phyloP scores from a whole-genome alignment of 2,797 vertebrate species.

The Nannoperca australis region DNA sequence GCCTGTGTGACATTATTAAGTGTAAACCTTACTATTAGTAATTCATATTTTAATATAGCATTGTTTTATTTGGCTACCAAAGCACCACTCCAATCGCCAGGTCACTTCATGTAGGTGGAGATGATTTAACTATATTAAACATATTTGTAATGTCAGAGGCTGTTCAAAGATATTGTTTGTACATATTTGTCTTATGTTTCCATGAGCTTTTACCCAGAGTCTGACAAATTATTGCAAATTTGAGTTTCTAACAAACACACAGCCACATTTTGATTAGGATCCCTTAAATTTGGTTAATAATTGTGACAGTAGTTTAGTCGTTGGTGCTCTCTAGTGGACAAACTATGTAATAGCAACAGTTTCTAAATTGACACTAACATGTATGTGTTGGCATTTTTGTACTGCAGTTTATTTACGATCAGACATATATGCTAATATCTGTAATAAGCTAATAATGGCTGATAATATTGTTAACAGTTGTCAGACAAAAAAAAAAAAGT shows the following conservation, averaged over 20 bases:
- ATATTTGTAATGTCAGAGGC: background rate
- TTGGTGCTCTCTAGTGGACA: constrained; percentile 16
- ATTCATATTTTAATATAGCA: background rate
- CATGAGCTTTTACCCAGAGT: background rate
- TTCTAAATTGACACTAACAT: background rate
- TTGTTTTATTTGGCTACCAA: background rate
- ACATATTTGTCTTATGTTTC: background rate
- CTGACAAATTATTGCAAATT: background rate
- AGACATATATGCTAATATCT: background rate
- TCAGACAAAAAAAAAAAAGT: background rate
- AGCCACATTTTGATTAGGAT: no score
- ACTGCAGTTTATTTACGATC: background rate
- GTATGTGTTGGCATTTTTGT: background rate
- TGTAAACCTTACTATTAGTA: no score
- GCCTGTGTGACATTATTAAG: background rate
- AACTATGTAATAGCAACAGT: background rate
- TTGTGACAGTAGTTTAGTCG: no score
- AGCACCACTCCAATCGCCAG: no score
- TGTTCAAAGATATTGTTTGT: background rate
- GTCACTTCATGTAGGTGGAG: background rate
- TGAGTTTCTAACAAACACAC: background rate
- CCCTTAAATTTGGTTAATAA: no score
- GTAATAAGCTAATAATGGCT: background rate
- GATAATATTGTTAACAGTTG: no score
- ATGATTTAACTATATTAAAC: background rate